Percentiles rank a stretch among this genome's conserved stretches.
phyloP scores from a whole-genome alignment of 2,797 vertebrate genomes.

The Distichodus sexfasciatus region DNA sequence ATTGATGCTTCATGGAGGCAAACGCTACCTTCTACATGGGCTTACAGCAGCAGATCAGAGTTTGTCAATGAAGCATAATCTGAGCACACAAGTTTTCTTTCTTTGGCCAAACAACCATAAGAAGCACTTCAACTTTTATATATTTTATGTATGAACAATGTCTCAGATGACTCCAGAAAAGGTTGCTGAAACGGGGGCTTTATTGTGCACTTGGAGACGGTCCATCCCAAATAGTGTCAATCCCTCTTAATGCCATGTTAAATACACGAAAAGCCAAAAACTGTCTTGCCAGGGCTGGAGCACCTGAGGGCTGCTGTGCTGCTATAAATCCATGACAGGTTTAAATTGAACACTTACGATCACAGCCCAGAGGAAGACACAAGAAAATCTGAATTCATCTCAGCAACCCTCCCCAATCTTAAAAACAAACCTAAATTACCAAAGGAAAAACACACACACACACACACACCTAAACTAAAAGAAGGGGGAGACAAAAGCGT shows the following conservation, averaged over 20 bases:
- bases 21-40: too few relatives aligned
- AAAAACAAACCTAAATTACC: conserved; percentile 56
- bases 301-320: conserved; percentile 64
- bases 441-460: conserved; percentile 27
- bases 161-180: too few relatives aligned
- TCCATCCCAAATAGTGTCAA: conserved; percentile 38
- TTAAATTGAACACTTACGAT: conserved; percentile 66
- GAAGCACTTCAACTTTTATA: too few relatives aligned
- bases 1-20: too few relatives aligned
- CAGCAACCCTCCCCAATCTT: conserved; percentile 57
- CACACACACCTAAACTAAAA: conserved; percentile 36
- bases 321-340: conserved; percentile 66
- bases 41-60: too few relatives aligned
- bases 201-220: conserved; percentile 11
- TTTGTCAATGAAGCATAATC: too few relatives aligned
- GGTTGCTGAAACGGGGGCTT: conserved; percentile 8
- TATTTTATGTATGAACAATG: too few relatives aligned
- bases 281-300: conserved; percentile 53
- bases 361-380: conserved; percentile 53
- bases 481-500: conserved; percentile 52
- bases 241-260: conserved; percentile 55
- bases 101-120: too few relatives aligned
- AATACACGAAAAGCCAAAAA: conserved; percentile 38
- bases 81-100: too few relatives aligned
- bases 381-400: conserved; percentile 60